Evolutionary conservation across 2,888 invertebrate species (phyloP).

Genomic region (Dryobotodes eremita): DNA sequence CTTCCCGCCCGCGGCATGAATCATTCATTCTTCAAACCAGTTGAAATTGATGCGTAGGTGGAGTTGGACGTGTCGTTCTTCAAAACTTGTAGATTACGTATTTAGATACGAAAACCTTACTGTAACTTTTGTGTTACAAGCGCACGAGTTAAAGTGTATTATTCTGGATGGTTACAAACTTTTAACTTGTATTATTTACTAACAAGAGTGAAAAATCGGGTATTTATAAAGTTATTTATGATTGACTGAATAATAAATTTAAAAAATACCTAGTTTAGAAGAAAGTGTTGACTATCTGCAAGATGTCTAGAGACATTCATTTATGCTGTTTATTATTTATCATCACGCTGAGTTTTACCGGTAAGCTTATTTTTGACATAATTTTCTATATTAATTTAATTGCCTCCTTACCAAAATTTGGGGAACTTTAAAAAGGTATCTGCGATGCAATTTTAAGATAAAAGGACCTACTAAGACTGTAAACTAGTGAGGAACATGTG

Average conservation of each 20-base stretch:
- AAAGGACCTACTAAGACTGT: not conserved
- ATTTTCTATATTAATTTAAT: not conserved
- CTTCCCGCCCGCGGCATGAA: conserved; percentile 34
- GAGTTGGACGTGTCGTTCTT: conserved; percentile 61
- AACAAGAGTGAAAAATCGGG: conserved; percentile 39
- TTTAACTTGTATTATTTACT: not conserved
- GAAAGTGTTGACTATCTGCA: conserved; percentile 58
- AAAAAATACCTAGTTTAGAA: conserved; percentile 21
- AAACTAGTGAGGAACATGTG: conserved; percentile 24
- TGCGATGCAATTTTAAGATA: not conserved
- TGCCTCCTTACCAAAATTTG: not conserved
- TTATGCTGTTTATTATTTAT: conserved; percentile 76
- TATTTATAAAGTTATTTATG: conserved; percentile 32
- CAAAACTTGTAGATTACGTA: conserved; percentile 69
- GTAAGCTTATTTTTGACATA: conserved; percentile 74
- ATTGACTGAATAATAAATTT: conserved; percentile 6
- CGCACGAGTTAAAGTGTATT: conserved; percentile 42
- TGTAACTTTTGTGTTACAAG: conserved; percentile 36
- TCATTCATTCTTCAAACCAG: conserved; percentile 59
- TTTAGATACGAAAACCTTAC: conserved; percentile 62
- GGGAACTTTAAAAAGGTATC: not conserved
- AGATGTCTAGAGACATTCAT: conserved; percentile 77
- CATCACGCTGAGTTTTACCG: conserved; percentile 72
- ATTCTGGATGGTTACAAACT: conserved; percentile 27
- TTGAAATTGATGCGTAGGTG: conserved; percentile 49